A percentile compares a stretch with the other conserved stretches of the same genome.
phyloP scores from a whole-genome alignment of 2,888 invertebrate genomes.

The Pollenia labialis region DNA sequence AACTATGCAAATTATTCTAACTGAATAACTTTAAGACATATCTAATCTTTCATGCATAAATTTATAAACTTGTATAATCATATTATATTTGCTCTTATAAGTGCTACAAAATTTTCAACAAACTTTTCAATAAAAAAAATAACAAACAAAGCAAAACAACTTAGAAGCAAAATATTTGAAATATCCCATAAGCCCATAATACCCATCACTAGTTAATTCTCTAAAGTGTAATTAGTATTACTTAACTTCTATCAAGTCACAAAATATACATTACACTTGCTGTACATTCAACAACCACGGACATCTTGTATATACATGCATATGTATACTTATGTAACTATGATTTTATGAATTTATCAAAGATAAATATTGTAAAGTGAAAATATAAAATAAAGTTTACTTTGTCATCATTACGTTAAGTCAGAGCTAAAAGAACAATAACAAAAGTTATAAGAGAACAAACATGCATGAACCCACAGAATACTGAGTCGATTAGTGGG shows the following conservation, averaged over 20 bases:
- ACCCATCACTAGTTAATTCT: conserved; percentile 55
- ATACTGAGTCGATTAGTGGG: neutral
- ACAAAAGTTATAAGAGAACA: conserved; percentile 20
- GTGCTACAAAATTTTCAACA: neutral
- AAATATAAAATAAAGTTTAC: conserved; percentile 53
- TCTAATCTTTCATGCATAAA: too few species aligned
- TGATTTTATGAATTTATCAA: conserved; percentile 38
- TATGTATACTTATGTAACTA: neutral
- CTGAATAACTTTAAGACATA: too few species aligned
- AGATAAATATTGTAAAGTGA: conserved; percentile 50
- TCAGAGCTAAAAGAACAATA: neutral
- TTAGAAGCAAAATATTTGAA: conserved; percentile 21
- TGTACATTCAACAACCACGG: neutral
- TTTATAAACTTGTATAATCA: neutral
- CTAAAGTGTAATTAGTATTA: conserved; percentile 61
- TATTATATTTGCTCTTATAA: neutral
- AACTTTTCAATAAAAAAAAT: conserved; percentile 18
- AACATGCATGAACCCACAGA: neutral
- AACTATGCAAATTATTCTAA: neutral
- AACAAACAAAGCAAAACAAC: neutral
- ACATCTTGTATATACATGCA: neutral
- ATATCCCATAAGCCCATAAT: conserved; percentile 44
- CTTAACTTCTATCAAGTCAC: conserved; percentile 52
- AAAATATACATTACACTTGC: conserved; percentile 50
- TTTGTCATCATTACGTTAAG: conserved; percentile 28